Evolutionary conservation across 2,888 invertebrate genomes (phyloP), one percentile per base, ranked within the genome.

Genomic region (Tetrapedia diversipes): DNA sequence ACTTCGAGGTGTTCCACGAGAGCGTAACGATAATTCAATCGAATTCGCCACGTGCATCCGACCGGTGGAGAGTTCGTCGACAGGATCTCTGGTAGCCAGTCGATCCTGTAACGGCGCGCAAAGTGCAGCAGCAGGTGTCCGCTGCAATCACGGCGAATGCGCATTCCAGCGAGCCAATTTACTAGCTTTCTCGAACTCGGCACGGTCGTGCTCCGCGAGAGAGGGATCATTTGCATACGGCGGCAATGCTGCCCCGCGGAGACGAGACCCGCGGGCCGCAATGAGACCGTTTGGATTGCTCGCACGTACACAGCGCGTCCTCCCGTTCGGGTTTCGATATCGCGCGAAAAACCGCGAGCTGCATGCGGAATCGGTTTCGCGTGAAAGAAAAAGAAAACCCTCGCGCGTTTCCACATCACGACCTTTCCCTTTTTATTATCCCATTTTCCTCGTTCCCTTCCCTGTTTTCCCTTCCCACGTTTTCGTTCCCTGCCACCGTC

Each of bases 121-220:
- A 80, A 83, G 84, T 81, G 78, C 85, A 77, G 72, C 77, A 80
- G 87, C 89, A 89, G 89, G 89, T 89, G 89, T 86, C 87, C 84
- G 84, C 83, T 37, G 86, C 85, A 88, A 89, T 88, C 88, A 87
- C 85, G 83, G 89, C 84, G 82, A 89, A 89, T 86, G 89, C 85
- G 87, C 89, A 88, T 89, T 89, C 89, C 88, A 84, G 79, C 74
- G 69, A 82, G 84, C 83, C 89, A 88, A 89, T 89, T 89, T 89
- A 89, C 85, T 88, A 88, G 90, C 89, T 89, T 89, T 89, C 89
- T 89, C 90, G 85, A 84, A 88, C 84, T 82, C 82, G 69, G 71
- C 74, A 76, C 68, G 71, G 80, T 73, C 72, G 67, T 45, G 56
- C 73, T 8, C 65, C 70, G 82, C 69, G 74, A 70, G 74, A 70